phyloP scores from a whole-genome alignment of 2,888 invertebrate genomes.

The Amitus sp. region DNA sequence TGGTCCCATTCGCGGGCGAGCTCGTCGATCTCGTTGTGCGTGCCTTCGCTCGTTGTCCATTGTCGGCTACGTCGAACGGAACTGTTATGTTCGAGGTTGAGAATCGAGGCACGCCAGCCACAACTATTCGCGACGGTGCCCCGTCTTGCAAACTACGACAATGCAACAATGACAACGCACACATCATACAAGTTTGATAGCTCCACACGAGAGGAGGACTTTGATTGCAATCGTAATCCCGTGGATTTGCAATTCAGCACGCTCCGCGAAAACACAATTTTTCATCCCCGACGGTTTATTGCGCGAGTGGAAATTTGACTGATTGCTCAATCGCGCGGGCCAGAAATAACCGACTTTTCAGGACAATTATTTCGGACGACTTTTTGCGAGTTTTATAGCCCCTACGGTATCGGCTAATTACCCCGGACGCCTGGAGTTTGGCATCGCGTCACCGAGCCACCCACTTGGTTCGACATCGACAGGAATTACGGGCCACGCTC shows the following conservation, averaged over 20 bases:
- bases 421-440: slow-evolving; percentile 25
- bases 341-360: too few relatives aligned
- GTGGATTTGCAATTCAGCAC: slow-evolving; percentile 41
- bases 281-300: slow-evolving; percentile 21
- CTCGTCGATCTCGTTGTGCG: slow-evolving; percentile 55
- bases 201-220: slow-evolving; percentile 23
- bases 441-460: slow-evolving; percentile 30
- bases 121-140: slow-evolving; percentile 37
- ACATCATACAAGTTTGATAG: slow-evolving; percentile 8
- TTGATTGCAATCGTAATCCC: slow-evolving; percentile 41
- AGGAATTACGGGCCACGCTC: slow-evolving; percentile 34
- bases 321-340: too few relatives aligned
- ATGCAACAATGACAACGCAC: slow-evolving; percentile 36
- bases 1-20: slow-evolving; percentile 63
- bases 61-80: slow-evolving; percentile 30
- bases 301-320: too few relatives aligned
- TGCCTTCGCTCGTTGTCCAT: slow-evolving; percentile 20
- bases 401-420: slow-evolving; percentile 34
- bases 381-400: slow-evolving; percentile 28
- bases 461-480: slow-evolving; percentile 36
- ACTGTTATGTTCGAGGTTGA: slow-evolving; percentile 31
- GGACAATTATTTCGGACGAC: too few relatives aligned
- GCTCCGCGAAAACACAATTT: slow-evolving; percentile 11
- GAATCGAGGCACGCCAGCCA: slow-evolving; percentile 31
- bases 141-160: slow-evolving; percentile 38